phyloP scores from a whole-genome alignment of 2,797 vertebrate genomes.

The Chiroxiphia lanceolata region DNA sequence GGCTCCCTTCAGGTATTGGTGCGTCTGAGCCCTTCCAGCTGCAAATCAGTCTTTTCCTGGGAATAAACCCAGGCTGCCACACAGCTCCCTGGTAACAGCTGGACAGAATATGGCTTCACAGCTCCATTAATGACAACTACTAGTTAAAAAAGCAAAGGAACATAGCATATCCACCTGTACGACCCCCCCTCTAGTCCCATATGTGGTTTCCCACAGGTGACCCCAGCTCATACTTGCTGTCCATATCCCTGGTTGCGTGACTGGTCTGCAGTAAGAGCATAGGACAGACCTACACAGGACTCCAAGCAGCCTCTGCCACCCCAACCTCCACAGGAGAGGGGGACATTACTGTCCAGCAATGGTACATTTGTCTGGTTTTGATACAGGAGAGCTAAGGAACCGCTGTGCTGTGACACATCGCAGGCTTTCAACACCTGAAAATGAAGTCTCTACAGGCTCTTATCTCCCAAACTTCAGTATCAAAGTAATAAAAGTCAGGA shows the following conservation, averaged over 20 bases:
- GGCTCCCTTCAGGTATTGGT: background rate
- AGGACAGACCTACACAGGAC: background rate
- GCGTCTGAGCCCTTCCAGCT: background rate
- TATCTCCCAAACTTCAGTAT: background rate
- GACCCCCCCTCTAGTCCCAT: accelerated
- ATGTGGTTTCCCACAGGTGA: accelerated
- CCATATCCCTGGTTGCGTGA: accelerated
- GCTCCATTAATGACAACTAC: background rate
- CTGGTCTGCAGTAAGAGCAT: accelerated
- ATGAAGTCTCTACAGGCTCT: background rate
- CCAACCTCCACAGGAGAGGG: background rate
- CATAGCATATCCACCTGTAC: background rate
- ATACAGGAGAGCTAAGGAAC: background rate
- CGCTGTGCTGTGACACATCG: background rate
- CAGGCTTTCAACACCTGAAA: background rate
- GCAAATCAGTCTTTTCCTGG: background rate
- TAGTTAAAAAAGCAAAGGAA: background rate
- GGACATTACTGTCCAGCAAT: background rate
- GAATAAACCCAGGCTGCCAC: background rate
- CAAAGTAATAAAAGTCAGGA: background rate
- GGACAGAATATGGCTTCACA: background rate
- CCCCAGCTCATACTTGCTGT: accelerated
- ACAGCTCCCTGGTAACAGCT: background rate
- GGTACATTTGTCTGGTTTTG: accelerated
- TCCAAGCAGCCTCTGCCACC: background rate